These are phyloP conservation scores for Platyura marginata DNA, from an alignment of 1,140 invertebrate genomes.

Conservation along the genomic window DNA sequence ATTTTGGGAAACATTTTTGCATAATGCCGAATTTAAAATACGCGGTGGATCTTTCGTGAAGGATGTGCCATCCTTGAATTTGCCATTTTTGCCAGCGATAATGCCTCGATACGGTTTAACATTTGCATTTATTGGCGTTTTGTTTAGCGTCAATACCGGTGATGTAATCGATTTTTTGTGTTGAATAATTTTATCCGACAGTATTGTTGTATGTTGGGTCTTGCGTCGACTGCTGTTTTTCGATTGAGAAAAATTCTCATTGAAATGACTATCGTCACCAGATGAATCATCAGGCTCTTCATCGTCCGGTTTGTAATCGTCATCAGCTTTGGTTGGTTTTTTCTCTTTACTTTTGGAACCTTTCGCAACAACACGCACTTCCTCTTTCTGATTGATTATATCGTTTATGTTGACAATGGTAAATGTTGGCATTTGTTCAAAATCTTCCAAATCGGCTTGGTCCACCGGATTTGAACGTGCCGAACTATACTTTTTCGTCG, in stretches of 20 bases:
- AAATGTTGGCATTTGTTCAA: slow-evolving; percentile 16
- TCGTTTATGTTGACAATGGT: slow-evolving; percentile 23
- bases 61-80: neutral
- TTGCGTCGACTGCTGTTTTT: slow-evolving; percentile 2
- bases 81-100: neutral
- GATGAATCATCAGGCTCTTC: neutral
- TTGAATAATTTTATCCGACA: slow-evolving; percentile 3
- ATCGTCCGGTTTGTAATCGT: neutral
- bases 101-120: neutral
- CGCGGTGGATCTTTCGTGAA: slow-evolving; percentile 13
- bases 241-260: neutral
- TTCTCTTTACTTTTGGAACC: neutral
- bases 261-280: neutral
- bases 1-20: slow-evolving; percentile 8
- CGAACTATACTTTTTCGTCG: too few relatives aligned
- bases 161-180: neutral
- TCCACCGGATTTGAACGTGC: too few relatives aligned
- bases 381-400: slow-evolving; percentile 18
- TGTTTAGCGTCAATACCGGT: neutral
- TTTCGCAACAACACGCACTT: slow-evolving; percentile 1
- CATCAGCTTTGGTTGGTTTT: neutral
- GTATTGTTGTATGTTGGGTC: slow-evolving; percentile 2
- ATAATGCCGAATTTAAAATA: slow-evolving; percentile 19
- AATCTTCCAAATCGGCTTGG: slow-evolving; percentile 5
- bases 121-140: neutral